phyloP scores from a whole-genome alignment of 2,888 invertebrate species.

The Meganola albula region DNA sequence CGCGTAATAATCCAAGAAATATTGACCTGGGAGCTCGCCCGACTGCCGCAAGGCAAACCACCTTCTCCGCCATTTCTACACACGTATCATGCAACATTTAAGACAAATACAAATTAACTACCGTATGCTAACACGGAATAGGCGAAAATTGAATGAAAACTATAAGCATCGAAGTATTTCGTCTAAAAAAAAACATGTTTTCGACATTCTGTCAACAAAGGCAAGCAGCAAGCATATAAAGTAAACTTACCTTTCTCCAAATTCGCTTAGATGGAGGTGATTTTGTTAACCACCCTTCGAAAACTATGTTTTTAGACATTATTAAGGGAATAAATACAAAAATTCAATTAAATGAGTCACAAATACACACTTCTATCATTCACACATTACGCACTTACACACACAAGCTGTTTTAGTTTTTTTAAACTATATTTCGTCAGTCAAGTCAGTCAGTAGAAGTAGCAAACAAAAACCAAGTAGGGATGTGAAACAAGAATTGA shows the following conservation, averaged over 20 bases:
- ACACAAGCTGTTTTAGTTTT: no score
- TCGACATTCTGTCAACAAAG: conserved; percentile 57
- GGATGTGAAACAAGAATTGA: no score
- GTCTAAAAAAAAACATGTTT: no score
- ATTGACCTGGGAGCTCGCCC: conserved; percentile 95
- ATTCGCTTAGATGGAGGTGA: conserved; percentile 95
- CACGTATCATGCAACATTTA: conserved; percentile 16
- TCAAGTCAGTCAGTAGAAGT: no score
- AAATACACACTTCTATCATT: not conserved
- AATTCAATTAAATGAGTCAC: conserved; percentile 15
- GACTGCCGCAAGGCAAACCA: conserved; percentile 96
- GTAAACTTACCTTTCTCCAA: conserved; percentile 92
- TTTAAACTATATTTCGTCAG: no score
- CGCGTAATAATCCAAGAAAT: conserved; percentile 94
- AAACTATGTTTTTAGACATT: conserved; percentile 83
- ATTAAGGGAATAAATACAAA: no score
- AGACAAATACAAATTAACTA: conserved; percentile 14
- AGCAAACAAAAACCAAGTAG: no score
- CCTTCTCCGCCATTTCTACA: conserved; percentile 94
- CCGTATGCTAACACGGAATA: no score
- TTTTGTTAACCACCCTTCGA: conserved; percentile 97
- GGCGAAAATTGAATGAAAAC: no score
- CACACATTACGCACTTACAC: conserved; percentile 10
- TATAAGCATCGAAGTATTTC: no score
- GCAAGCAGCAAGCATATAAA: conserved; percentile 31